These are phyloP conservation scores for Meriones psammophilus DNA, from an alignment of 2,797 vertebrate genomes.

Conservation along the genomic window DNA sequence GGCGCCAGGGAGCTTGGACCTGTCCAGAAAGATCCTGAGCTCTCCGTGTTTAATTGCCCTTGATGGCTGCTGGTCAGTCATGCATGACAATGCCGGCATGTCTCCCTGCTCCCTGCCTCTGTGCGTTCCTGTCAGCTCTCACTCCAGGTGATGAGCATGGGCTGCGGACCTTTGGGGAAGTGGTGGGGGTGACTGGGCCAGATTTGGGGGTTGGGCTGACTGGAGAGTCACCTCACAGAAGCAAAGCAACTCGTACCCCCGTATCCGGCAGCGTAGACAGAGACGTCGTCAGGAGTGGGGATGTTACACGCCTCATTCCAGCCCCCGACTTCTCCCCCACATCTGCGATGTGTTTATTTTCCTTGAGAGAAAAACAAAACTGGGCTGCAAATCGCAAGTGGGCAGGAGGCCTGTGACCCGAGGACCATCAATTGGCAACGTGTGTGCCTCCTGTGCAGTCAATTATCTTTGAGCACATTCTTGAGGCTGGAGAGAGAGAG, in stretches of 20 bases:
- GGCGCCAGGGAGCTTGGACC: conserved; percentile 92
- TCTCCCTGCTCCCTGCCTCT: conserved; percentile 90
- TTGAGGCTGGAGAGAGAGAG: conserved; percentile 75
- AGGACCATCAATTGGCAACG: conserved; percentile 80
- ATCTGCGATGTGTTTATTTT: conserved; percentile 38
- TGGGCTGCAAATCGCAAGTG: conserved; percentile 15
- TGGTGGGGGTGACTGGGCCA: conserved; percentile 46
- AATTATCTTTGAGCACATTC: conserved; percentile 83
- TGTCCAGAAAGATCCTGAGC: conserved; percentile 91
- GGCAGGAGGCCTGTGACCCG: conserved; percentile 71
- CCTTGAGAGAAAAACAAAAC: conserved; percentile 64
- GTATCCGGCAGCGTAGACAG: conserved; percentile 52
- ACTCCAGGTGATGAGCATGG: conserved; percentile 91
- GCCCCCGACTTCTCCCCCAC: conserved; percentile 12
- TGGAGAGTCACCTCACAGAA: conserved; percentile 66
- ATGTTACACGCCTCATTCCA: not conserved
- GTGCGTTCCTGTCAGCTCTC: conserved; percentile 92
- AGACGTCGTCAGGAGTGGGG: conserved; percentile 50
- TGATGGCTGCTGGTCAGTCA: conserved; percentile 92
- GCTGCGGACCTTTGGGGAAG: conserved; percentile 77
- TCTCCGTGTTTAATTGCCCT: conserved; percentile 90
- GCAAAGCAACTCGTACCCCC: conserved; percentile 72
- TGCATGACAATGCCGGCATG: conserved; percentile 89
- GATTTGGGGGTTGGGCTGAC: not conserved
- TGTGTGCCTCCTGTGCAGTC: conserved; percentile 73